Conservation (phyloP, 2,888 invertebrate genomes). For the Pedicia rivosa region DNA sequence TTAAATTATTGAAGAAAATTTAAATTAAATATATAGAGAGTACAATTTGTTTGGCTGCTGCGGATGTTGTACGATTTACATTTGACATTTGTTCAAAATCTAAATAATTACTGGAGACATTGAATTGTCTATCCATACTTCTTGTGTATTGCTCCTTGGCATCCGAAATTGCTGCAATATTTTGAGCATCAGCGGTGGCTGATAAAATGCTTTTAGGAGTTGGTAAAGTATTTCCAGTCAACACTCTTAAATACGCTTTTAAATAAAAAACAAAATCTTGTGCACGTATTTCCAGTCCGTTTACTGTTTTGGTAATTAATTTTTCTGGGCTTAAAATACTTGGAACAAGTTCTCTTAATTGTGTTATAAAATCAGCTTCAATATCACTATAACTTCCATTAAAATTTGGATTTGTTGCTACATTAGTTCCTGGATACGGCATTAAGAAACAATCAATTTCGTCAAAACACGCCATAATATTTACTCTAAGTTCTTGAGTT, state of each 20-base stretch:
- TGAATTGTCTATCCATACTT: not conserved
- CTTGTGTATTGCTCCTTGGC: not conserved
- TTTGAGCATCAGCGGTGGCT: slow-evolving; percentile 1
- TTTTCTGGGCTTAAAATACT: slow-evolving; percentile 2
- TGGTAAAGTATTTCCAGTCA: slow-evolving; percentile 1
- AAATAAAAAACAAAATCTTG: slow-evolving; percentile 3
- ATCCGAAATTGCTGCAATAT: slow-evolving; percentile 1
- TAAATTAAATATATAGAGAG: too few species aligned
- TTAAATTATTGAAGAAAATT: too few species aligned
- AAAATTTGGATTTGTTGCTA: slow-evolving; percentile 6
- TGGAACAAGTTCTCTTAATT: slow-evolving; percentile 4
- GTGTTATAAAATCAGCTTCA: slow-evolving; percentile 8
- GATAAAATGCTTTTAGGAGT: slow-evolving; percentile 2
- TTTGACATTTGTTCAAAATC: too few species aligned
- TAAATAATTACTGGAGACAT: too few species aligned
- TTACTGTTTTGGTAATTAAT: slow-evolving; percentile 6
- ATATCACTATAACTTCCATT: slow-evolving; percentile 5
- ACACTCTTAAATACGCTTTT: not conserved
- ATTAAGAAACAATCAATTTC: slow-evolving; percentile 6
- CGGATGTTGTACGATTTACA: too few species aligned
- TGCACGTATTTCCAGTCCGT: slow-evolving; percentile 4
- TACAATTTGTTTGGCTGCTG: too few species aligned
- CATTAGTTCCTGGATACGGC: slow-evolving; percentile 8
- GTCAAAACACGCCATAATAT: slow-evolving; percentile 2
- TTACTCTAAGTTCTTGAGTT: not conserved